These are phyloP conservation scores for Mylabris sibirica DNA, from an alignment of 2,888 invertebrate genomes.

Conservation along the genomic window DNA sequence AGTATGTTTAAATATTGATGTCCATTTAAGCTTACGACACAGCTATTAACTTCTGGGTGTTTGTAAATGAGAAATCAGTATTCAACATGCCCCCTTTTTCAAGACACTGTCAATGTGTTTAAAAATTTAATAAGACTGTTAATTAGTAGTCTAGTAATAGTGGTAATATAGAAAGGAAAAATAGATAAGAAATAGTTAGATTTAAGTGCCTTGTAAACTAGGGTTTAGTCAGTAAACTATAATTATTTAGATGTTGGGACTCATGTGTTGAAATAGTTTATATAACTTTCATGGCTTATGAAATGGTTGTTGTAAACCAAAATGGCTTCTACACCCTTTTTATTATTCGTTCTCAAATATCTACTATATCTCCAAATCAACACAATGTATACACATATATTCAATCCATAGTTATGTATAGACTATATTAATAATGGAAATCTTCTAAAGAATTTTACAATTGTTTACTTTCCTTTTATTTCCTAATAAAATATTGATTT, in stretches of 20 bases:
- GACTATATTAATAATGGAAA: background rate
- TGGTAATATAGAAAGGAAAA: background rate
- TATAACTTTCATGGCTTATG: constrained; percentile 39
- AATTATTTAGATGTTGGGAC: constrained; percentile 42
- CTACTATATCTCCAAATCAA: constrained; percentile 21
- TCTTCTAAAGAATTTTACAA: constrained; percentile 18
- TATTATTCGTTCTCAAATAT: constrained; percentile 32
- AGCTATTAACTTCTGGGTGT: constrained; percentile 24
- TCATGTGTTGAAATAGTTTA: constrained; percentile 41
- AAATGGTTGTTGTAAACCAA: constrained; percentile 33
- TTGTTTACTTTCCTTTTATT: constrained; percentile 15
- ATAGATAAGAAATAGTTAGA: background rate
- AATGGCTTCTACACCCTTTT: constrained; percentile 31
- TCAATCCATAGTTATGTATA: background rate
- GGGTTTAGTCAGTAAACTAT: constrained; percentile 33
- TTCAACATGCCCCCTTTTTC: constrained; percentile 28
- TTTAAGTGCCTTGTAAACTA: constrained; percentile 23
- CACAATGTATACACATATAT: background rate
- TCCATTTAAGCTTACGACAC: constrained; percentile 19
- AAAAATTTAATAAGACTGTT: constrained; percentile 31
- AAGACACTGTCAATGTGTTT: constrained; percentile 30
- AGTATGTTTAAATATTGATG: constrained; percentile 22
- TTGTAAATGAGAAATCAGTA: constrained; percentile 29
- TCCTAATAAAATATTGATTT: constrained; percentile 8
- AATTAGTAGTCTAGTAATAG: constrained; percentile 28